Conservation (phyloP, 92 coral and sea anemone species). For the Parazoanthus darwini region DNA sequence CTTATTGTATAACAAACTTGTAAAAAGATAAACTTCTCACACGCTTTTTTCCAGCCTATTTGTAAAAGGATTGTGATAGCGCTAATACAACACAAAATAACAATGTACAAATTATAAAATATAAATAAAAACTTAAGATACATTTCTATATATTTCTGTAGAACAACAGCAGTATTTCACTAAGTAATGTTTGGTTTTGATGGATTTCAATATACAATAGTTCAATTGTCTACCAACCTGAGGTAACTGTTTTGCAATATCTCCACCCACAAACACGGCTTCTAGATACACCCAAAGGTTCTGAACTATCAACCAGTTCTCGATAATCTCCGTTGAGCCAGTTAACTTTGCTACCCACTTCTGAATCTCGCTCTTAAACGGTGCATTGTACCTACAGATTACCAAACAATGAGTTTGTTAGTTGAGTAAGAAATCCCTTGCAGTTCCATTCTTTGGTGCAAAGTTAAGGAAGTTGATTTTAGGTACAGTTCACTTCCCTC, state of each 20-base stretch:
- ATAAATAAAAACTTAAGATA: too few species aligned
- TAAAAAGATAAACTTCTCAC: neutral
- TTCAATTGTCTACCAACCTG: constrained; percentile 67
- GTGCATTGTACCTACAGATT: constrained; percentile 86
- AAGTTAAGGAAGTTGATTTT: neutral
- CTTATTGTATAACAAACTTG: neutral
- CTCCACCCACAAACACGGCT: constrained; percentile 99
- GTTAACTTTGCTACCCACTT: constrained; percentile 99
- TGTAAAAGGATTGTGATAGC: too few species aligned
- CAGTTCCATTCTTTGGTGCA: neutral
- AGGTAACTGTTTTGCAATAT: constrained; percentile 96
- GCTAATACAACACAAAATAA: too few species aligned
- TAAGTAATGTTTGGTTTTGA: neutral
- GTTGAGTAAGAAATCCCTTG: neutral
- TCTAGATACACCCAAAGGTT: constrained; percentile 91
- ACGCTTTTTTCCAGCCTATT: neutral
- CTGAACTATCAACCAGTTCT: constrained; percentile 97
- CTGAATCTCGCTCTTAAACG: constrained; percentile 94
- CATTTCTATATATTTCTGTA: too few species aligned
- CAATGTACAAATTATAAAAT: too few species aligned
- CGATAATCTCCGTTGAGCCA: constrained; percentile 98
- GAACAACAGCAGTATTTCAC: too few species aligned
- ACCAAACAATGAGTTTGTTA: neutral
- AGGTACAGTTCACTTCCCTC: too few species aligned
- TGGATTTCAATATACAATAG: neutral